Percentiles rank a stretch among this genome's conserved stretches.
phyloP scores from a whole-genome alignment of 2,888 invertebrate species.

The Plebejus anna region DNA sequence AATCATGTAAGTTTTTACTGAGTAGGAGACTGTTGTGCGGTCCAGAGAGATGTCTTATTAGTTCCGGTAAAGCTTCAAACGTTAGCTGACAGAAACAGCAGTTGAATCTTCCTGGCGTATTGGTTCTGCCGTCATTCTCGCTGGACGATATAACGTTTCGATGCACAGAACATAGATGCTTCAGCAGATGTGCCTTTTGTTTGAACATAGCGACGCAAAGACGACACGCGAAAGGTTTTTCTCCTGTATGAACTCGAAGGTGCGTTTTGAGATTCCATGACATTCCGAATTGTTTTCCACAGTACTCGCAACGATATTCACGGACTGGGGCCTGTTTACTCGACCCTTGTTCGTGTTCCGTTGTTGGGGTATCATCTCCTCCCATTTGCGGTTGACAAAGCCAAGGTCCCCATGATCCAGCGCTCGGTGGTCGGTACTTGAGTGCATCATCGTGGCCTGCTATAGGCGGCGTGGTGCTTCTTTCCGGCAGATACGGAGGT shows the following conservation, averaged over 20 bases:
- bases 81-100: constrained; percentile 93
- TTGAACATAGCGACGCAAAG: constrained; percentile 95
- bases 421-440: constrained; percentile 84
- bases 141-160: constrained; percentile 92
- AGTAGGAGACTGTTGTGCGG: constrained; percentile 92
- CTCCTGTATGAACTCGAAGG: constrained; percentile 91
- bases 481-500: constrained; percentile 84
- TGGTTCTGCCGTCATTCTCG: constrained; percentile 83
- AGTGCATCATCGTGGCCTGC: constrained; percentile 79
- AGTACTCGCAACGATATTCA: constrained; percentile 93
- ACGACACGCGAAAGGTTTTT: constrained; percentile 93
- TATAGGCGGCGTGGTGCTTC: constrained; percentile 81
- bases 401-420: constrained; percentile 86
- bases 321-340: constrained; percentile 84
- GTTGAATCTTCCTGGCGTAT: constrained; percentile 85
- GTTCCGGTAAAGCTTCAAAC: constrained; percentile 91
- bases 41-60: constrained; percentile 92
- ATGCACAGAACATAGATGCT: constrained; percentile 93
- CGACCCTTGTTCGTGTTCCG: constrained; percentile 76
- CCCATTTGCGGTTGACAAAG: constrained; percentile 83
- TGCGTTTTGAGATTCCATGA: constrained; percentile 96
- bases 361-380: constrained; percentile 66
- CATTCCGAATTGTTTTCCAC: constrained; percentile 95
- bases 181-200: constrained; percentile 92
- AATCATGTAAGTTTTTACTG: constrained; percentile 92